A percentile compares a stretch with the other conserved stretches of the same genome.
These are phyloP conservation scores for Listronotus oregonensis DNA, from an alignment of 1,140 invertebrate genomes.

Conservation along the genomic window DNA sequence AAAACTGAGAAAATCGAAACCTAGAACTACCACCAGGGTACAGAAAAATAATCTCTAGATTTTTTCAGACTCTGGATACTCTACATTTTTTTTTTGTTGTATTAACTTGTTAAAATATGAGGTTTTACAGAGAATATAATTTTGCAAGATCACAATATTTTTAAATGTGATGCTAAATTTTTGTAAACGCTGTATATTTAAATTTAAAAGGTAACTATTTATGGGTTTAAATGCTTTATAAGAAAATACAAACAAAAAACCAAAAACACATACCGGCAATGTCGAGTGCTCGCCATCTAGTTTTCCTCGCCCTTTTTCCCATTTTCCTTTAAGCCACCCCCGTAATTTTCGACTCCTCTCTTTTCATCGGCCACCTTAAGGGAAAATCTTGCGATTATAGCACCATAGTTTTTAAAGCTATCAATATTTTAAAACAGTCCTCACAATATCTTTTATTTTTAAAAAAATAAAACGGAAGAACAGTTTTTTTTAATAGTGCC, in stretches of 20 bases:
- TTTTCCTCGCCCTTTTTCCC: constrained; percentile 53
- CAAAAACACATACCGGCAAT: constrained; percentile 48
- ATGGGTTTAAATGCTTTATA: too few relatives aligned
- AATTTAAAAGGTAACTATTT: too few relatives aligned
- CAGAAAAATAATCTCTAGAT: too few relatives aligned
- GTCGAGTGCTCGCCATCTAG: constrained; percentile 52
- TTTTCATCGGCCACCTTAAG: constrained; percentile 33
- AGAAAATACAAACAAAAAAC: constrained; percentile 9
- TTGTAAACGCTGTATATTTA: too few relatives aligned
- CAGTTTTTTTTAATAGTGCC: neutral
- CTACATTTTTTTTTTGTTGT: too few relatives aligned
- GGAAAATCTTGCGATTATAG: constrained; percentile 17
- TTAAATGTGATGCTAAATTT: too few relatives aligned
- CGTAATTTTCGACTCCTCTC: constrained; percentile 22
- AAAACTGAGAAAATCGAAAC: too few relatives aligned
- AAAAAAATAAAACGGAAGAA: neutral
- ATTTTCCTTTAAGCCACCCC: constrained; percentile 44
- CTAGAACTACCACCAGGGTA: too few relatives aligned
- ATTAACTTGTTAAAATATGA: too few relatives aligned
- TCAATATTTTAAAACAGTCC: neutral
- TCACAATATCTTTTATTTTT: neutral
- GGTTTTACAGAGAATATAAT: too few relatives aligned
- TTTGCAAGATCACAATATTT: too few relatives aligned
- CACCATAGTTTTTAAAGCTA: constrained; percentile 18
- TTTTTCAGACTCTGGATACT: too few relatives aligned